Percentiles rank a stretch among this genome's conserved stretches.
These are phyloP conservation scores for Phataginus tricuspis DNA, from an alignment of 2,797 vertebrate genomes.

Conservation along the genomic window DNA sequence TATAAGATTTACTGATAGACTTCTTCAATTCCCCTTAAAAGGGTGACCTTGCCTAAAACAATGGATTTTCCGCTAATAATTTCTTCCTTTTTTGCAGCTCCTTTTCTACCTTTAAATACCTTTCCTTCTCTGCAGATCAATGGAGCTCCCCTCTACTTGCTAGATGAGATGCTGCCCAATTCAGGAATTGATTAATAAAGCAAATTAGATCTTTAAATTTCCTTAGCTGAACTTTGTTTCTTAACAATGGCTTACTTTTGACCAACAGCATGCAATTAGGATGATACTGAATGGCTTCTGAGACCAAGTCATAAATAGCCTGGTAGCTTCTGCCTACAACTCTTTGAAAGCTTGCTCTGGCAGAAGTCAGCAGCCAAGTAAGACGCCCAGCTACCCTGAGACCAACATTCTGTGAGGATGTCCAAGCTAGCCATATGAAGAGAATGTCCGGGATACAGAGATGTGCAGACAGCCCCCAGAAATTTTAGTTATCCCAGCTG, in stretches of 20 bases:
- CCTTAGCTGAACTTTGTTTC: too few relatives aligned
- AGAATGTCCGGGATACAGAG: background rate
- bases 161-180: too few relatives aligned
- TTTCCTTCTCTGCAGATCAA: too few relatives aligned
- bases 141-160: too few relatives aligned
- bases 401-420: background rate
- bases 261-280: background rate
- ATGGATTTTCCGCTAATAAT: too few relatives aligned
- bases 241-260: background rate
- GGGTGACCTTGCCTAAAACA: too few relatives aligned
- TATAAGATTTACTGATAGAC: too few relatives aligned
- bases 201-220: too few relatives aligned
- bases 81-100: too few relatives aligned
- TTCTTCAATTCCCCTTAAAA: too few relatives aligned
- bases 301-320: background rate
- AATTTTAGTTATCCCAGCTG: background rate
- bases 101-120: too few relatives aligned
- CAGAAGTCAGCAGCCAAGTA: background rate
- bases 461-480: background rate
- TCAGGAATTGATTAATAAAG: too few relatives aligned
- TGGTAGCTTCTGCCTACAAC: background rate
- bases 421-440: background rate
- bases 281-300: background rate
- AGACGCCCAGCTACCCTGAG: background rate
- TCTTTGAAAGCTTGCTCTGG: background rate